Conservation (phyloP, 2,888 invertebrate species). For the Caenorhabditis drosophilae region DNA sequence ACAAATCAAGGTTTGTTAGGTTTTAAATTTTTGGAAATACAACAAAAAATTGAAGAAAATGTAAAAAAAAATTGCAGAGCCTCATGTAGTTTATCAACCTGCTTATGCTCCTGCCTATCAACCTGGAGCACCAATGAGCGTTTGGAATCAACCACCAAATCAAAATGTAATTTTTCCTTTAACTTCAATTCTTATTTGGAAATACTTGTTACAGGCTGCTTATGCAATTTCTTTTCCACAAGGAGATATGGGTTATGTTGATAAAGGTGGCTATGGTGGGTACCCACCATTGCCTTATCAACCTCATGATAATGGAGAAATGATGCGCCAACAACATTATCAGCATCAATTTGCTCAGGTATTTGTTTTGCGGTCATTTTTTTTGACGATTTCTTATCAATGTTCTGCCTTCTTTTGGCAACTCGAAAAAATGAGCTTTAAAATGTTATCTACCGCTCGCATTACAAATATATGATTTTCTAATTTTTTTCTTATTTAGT, state of each 20-base stretch:
- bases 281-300: slow-evolving; percentile 4
- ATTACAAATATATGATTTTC: slow-evolving; percentile 1
- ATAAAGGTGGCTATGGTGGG: slow-evolving; percentile 3
- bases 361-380: too few relatives aligned
- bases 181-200: not conserved
- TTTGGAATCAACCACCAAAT: slow-evolving; percentile 6
- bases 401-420: not conserved
- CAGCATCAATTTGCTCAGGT: not conserved
- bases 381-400: too few relatives aligned
- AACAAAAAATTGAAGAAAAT: too few relatives aligned
- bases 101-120: slow-evolving; percentile 4
- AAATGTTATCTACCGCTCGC: not conserved
- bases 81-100: slow-evolving; percentile 5
- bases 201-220: not conserved
- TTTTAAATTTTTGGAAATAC: not conserved
- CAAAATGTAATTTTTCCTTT: not conserved
- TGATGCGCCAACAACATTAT: not conserved
- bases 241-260: not conserved
- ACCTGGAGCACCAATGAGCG: not conserved
- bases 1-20: slow-evolving; percentile 7
- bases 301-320: not conserved
- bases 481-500: too few relatives aligned
- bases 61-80: not conserved
- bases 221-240: slow-evolving; percentile 3
- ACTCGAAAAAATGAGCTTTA: not conserved